Evolutionary conservation across 2,113 vertebrate species (phyloP).

Genomic region (Progne subis): DNA sequence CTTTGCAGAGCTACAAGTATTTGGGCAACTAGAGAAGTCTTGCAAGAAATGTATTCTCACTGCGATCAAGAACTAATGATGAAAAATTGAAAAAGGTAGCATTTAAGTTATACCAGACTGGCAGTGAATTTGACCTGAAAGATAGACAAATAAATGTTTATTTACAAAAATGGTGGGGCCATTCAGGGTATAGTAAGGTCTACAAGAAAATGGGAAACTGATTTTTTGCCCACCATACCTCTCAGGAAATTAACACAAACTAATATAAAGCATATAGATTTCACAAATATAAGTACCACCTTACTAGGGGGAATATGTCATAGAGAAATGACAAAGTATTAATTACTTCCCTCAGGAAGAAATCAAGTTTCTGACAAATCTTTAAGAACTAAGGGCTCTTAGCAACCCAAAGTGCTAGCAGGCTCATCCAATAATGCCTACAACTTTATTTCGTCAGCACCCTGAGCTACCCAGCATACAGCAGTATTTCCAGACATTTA

Average conservation of each 20-base stretch:
- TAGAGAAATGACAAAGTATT: background rate
- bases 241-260: background rate
- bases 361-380: background rate
- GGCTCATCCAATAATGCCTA: background rate
- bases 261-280: background rate
- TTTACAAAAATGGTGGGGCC: background rate
- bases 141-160: background rate
- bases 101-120: background rate
- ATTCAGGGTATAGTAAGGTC: background rate
- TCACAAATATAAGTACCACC: background rate
- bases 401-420: background rate
- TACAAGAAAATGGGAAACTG: background rate
- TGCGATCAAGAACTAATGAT: background rate
- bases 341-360: background rate
- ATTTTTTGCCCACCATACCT: background rate
- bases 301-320: background rate
- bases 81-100: background rate
- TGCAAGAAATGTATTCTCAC: conserved; percentile 11
- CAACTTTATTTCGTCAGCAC: background rate
- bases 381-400: background rate
- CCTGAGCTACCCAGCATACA: background rate
- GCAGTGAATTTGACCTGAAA: background rate
- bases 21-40: background rate
- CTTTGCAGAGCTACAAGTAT: background rate
- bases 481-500: background rate